These are phyloP conservation scores for Eleutherodactylus coqui DNA, from an alignment of 2,797 vertebrate species.

Conservation along the genomic window DNA sequence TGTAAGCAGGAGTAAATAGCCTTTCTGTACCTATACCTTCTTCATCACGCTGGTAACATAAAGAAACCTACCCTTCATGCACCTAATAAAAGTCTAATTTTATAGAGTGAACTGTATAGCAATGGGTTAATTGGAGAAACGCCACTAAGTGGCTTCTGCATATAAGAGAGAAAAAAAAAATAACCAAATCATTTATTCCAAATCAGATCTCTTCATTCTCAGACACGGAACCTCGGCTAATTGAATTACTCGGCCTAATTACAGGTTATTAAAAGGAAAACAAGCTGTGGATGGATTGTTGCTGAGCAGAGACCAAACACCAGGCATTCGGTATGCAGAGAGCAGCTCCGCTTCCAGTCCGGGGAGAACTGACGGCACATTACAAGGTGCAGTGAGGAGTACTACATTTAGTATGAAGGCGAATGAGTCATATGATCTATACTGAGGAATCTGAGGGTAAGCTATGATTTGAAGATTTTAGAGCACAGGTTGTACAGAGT, in stretches of 20 bases:
- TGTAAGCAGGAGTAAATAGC: no score
- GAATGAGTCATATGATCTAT: constrained; percentile 22
- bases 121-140: constrained; percentile 22
- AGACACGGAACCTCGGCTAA: constrained; percentile 49
- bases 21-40: not conserved
- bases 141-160: not conserved
- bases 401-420: constrained; percentile 8
- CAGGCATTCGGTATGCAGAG: constrained; percentile 37
- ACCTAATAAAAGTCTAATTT: not conserved
- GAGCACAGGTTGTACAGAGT: constrained; percentile 12
- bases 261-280: constrained; percentile 59
- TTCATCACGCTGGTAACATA: not conserved
- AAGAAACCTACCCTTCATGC: no score
- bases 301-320: constrained; percentile 33
- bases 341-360: not conserved
- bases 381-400: constrained; percentile 6
- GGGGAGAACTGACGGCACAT: constrained; percentile 8
- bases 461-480: constrained; percentile 30
- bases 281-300: constrained; percentile 46
- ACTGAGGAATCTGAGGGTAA: not conserved
- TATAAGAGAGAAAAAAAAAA: constrained; percentile 48
- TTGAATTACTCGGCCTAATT: constrained; percentile 60
- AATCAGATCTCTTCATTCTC: constrained; percentile 51
- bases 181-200: constrained; percentile 35
- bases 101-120: not conserved